Conservation (phyloP, 2,888 invertebrate genomes). For the Patella pellucida region DNA sequence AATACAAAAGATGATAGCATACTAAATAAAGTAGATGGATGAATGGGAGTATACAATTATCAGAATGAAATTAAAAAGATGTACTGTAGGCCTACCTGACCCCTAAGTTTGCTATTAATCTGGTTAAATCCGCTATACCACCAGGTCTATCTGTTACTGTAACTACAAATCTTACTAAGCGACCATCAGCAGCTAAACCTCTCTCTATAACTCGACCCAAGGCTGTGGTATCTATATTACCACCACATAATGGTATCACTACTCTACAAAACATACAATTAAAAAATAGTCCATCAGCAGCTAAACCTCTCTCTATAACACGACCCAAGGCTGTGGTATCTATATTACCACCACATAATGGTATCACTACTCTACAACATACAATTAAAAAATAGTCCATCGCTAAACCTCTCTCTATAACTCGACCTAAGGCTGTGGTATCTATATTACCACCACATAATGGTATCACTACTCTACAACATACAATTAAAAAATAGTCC, state of each 20-base stretch:
- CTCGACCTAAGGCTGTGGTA: constrained; percentile 89
- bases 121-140: constrained; percentile 87
- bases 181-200: constrained; percentile 88
- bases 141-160: constrained; percentile 86
- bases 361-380: constrained; percentile 81
- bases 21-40: too few relatives aligned
- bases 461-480: constrained; percentile 82
- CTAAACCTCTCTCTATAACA: constrained; percentile 88
- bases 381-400: constrained; percentile 76
- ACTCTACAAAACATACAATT: constrained; percentile 76
- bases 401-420: constrained; percentile 90
- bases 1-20: too few relatives aligned
- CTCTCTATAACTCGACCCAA: constrained; percentile 89
- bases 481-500: constrained; percentile 73
- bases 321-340: constrained; percentile 91
- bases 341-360: constrained; percentile 88
- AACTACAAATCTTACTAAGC: constrained; percentile 77
- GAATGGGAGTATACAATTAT: too few relatives aligned
- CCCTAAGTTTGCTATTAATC: constrained; percentile 81
- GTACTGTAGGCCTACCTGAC: constrained; percentile 75
- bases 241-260: constrained; percentile 84
- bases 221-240: constrained; percentile 93
- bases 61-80: too few relatives aligned
- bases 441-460: constrained; percentile 91
- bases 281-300: constrained; percentile 86